Percentiles rank a stretch among this genome's conserved stretches.
Evolutionary conservation across 2,888 invertebrate species (phyloP).

Genomic region (Dryobota labecula): DNA sequence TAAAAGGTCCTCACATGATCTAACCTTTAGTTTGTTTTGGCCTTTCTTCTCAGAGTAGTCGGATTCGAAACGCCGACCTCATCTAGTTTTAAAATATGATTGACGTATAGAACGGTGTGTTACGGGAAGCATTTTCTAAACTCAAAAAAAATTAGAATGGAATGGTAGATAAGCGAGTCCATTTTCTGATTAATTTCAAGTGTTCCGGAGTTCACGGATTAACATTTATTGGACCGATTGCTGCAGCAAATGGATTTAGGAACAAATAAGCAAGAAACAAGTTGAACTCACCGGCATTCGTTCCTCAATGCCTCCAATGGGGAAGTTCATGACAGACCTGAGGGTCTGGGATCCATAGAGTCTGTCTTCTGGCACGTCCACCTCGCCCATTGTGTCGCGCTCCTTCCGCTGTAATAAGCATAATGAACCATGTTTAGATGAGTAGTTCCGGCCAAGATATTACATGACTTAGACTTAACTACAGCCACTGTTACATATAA

Average conservation of each 20-base stretch:
- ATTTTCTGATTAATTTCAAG: background rate
- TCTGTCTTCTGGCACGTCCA: slow-evolving; percentile 97
- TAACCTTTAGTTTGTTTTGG: too few species aligned
- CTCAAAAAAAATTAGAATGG: too few species aligned
- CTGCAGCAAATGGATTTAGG: background rate
- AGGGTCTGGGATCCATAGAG: slow-evolving; percentile 99
- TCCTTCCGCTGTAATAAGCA: slow-evolving; percentile 91
- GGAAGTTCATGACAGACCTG: slow-evolving; percentile 98
- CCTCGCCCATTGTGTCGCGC: slow-evolving; percentile 98
- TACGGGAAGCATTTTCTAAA: too few species aligned
- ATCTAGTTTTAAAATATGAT: too few species aligned
- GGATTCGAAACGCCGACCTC: too few species aligned
- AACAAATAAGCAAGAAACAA: background rate
- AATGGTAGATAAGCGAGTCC: background rate
- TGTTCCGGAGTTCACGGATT: too few species aligned
- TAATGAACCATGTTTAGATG: background rate
- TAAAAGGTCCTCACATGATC: too few species aligned
- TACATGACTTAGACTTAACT: background rate
- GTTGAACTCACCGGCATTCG: slow-evolving; percentile 96
- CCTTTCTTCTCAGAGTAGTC: too few species aligned
- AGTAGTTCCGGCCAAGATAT: background rate
- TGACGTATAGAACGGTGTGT: too few species aligned
- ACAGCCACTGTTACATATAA: too few species aligned
- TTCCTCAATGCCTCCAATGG: slow-evolving; percentile 98
- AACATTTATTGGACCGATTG: too few species aligned